phyloP scores from a whole-genome alignment of 2,888 invertebrate species.

The Penaeus monodon region DNA sequence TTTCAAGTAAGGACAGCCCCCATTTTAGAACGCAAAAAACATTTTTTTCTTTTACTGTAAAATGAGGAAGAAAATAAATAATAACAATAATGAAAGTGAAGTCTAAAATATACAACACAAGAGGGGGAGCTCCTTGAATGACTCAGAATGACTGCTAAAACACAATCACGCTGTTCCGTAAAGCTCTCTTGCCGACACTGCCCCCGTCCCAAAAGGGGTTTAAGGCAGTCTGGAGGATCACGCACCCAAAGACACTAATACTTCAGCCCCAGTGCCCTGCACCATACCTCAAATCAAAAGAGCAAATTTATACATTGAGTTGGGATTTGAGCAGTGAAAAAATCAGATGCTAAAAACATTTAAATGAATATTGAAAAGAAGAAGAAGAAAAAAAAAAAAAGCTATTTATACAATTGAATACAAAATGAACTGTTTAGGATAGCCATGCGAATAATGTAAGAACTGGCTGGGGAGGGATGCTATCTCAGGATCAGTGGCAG shows the following conservation, averaged over 20 bases:
- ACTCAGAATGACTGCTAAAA: conserved; percentile 48
- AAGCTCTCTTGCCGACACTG: conserved; percentile 28
- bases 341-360: background rate
- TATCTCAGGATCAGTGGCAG: conserved; percentile 7
- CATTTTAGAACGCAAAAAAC: background rate
- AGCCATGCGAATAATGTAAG: conserved; percentile 7
- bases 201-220: conserved; percentile 29
- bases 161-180: conserved; percentile 45
- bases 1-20: too few relatives aligned
- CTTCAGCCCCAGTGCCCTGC: conserved; percentile 11
- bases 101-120: background rate
- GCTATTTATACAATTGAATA: too few relatives aligned
- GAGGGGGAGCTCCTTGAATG: conserved; percentile 28
- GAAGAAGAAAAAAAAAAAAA: too few relatives aligned
- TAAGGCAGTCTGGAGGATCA: conserved; percentile 26
- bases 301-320: background rate
- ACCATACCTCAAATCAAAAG: conserved; percentile 23
- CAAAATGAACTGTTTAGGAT: background rate
- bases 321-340: background rate
- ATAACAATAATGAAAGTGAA: background rate
- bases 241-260: conserved; percentile 15
- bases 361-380: too few relatives aligned
- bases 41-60: background rate
- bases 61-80: too few relatives aligned
- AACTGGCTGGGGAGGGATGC: conserved; percentile 15